phyloP scores from a whole-genome alignment of 23 tunicate species.

The Oikopleura vanhoeffeni region DNA sequence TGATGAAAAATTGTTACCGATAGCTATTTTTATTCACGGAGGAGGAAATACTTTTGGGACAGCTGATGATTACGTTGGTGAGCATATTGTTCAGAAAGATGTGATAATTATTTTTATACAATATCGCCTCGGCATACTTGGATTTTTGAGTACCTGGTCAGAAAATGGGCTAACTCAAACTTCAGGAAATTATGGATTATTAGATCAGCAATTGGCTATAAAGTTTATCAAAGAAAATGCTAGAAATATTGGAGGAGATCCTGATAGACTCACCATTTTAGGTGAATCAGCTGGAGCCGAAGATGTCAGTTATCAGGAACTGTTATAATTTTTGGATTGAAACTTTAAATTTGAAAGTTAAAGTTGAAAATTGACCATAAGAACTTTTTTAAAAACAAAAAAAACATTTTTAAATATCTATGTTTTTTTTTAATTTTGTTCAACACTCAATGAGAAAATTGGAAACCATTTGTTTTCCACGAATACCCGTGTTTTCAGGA shows the following conservation, averaged over 20 bases:
- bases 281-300: conserved; percentile 4
- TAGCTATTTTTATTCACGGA: neutral
- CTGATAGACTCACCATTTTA: neutral
- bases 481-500: too few relatives aligned
- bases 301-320: neutral
- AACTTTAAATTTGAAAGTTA: too few relatives aligned
- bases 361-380: neutral
- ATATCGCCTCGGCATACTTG: neutral
- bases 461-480: too few relatives aligned
- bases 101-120: neutral
- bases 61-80: neutral
- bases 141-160: neutral
- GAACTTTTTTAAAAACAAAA: too few relatives aligned
- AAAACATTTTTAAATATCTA: too few relatives aligned
- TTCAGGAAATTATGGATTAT: neutral
- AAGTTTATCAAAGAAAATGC: neutral
- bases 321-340: too few relatives aligned
- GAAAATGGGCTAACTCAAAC: neutral
- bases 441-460: too few relatives aligned
- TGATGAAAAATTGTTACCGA: neutral
- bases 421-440: too few relatives aligned
- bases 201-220: neutral
- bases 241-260: neutral
- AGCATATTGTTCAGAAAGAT: neutral
- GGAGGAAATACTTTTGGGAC: neutral